phyloP scores from a whole-genome alignment of 1,140 invertebrate genomes.

The Dufourea novaeangliae region DNA sequence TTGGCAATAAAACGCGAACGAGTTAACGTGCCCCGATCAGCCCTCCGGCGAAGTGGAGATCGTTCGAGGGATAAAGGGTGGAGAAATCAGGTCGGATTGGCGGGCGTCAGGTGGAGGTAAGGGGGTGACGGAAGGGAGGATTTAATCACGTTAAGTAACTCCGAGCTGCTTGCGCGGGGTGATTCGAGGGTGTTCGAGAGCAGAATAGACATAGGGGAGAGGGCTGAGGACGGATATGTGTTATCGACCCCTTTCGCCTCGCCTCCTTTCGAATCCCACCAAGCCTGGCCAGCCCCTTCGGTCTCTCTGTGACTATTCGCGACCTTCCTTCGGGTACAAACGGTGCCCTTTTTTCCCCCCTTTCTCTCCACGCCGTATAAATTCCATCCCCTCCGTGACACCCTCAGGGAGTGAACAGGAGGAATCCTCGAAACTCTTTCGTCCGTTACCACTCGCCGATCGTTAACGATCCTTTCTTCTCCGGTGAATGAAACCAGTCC shows the following conservation, averaged over 20 bases:
- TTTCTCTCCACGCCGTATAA: conserved; percentile 25
- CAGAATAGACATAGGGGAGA: conserved; percentile 48
- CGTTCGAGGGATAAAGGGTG: conserved; percentile 11
- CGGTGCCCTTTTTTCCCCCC: conserved; percentile 36
- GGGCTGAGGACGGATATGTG: conserved; percentile 22
- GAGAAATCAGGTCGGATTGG: conserved; percentile 32
- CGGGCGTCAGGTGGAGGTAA: conserved; percentile 23
- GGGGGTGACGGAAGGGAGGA: conserved; percentile 50
- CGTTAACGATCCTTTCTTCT: conserved; percentile 47
- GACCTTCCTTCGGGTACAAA: too few relatives aligned
- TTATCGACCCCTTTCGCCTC: conserved; percentile 64
- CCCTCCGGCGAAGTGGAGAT: conserved; percentile 25
- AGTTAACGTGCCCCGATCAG: conserved; percentile 25
- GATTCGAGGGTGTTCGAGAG: conserved; percentile 57
- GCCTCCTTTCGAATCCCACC: too few relatives aligned
- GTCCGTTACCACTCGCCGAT: conserved; percentile 5
- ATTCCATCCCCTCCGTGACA: background rate
- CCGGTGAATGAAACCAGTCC: conserved; percentile 6
- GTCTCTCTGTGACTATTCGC: too few relatives aligned
- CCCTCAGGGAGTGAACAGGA: background rate
- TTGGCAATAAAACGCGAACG: conserved; percentile 46
- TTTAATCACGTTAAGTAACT: conserved; percentile 69
- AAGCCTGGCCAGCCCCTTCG: conserved; percentile 48
- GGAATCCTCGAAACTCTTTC: conserved; percentile 44
- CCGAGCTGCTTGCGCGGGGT: conserved; percentile 45